phyloP scores from a whole-genome alignment of 2,888 invertebrate genomes.

The Yponomeuta malinellus region DNA sequence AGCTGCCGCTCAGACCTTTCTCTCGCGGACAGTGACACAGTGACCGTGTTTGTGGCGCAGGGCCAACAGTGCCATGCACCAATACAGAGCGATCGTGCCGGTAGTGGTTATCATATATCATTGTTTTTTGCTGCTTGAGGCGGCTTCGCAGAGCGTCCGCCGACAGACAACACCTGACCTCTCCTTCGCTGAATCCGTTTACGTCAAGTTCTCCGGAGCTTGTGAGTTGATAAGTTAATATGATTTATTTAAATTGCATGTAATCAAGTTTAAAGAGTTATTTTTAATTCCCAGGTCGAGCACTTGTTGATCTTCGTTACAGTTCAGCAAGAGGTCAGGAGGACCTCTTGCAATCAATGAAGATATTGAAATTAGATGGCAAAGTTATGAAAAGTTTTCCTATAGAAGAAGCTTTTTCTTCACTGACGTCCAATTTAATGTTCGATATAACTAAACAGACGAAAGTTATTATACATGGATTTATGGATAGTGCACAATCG shows the following conservation, averaged over 20 bases:
- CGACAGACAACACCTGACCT: conserved; percentile 31
- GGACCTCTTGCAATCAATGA: conserved; percentile 55
- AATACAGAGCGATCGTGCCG: conserved; percentile 36
- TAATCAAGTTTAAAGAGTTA: conserved; percentile 17
- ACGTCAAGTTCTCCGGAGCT: conserved; percentile 60
- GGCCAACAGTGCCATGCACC: conserved; percentile 41
- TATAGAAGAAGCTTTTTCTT: conserved; percentile 52
- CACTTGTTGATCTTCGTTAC: conserved; percentile 59
- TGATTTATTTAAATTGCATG: conserved; percentile 22
- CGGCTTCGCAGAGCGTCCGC: neutral
- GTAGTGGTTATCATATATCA: conserved; percentile 23
- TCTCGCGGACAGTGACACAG: conserved; percentile 63
- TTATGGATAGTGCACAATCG: conserved; percentile 62
- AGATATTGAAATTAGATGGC: conserved; percentile 51
- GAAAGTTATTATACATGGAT: conserved; percentile 67
- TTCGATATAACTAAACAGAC: conserved; percentile 66
- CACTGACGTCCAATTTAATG: conserved; percentile 44
- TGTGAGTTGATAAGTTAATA: conserved; percentile 45
- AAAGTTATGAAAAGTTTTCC: conserved; percentile 42
- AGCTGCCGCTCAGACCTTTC: conserved; percentile 50
- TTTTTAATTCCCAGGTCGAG: conserved; percentile 53
- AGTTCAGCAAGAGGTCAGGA: conserved; percentile 44
- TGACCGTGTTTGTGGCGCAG: conserved; percentile 61
- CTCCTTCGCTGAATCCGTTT: conserved; percentile 59
- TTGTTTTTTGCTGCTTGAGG: neutral